Evolutionary conservation across 2,888 invertebrate species (phyloP).

Genomic region (Diarsia rubi): DNA sequence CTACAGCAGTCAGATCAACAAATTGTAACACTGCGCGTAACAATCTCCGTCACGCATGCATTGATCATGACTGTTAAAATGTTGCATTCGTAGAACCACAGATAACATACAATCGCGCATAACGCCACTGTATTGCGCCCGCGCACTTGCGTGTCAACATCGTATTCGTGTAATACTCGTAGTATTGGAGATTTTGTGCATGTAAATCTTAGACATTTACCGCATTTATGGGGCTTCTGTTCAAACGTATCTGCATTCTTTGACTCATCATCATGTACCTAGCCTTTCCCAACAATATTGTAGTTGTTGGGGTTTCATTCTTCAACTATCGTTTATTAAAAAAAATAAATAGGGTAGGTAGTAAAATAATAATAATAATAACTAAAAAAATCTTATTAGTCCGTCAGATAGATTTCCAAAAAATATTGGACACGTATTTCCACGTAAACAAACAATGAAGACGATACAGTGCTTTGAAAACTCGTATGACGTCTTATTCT

Average conservation of each 20-base stretch:
- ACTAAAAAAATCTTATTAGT: too few species aligned
- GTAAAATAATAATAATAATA: too few species aligned
- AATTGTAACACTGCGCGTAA: constrained; percentile 3
- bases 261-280: too few species aligned
- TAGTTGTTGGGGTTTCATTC: background rate
- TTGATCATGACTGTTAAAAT: constrained; percentile 42
- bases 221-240: constrained; percentile 3
- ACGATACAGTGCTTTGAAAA: too few species aligned
- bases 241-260: background rate
- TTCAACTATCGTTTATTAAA: background rate
- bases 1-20: background rate
- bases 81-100: constrained; percentile 36
- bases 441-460: too few species aligned
- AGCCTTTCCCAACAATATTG: too few species aligned
- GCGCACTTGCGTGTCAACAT: constrained; percentile 53
- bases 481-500: too few species aligned
- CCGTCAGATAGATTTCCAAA: too few species aligned
- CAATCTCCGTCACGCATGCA: constrained; percentile 19
- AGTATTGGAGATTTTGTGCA: constrained; percentile 32
- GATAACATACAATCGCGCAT: constrained; percentile 22
- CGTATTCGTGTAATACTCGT: constrained; percentile 42
- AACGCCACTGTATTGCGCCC: constrained; percentile 36
- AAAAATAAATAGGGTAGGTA: too few species aligned
- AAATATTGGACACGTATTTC: too few species aligned
- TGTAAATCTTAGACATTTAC: constrained; percentile 22